Evolutionary conservation across 2,797 vertebrate genomes (phyloP).

Genomic region (Onychomys leucogaster): DNA sequence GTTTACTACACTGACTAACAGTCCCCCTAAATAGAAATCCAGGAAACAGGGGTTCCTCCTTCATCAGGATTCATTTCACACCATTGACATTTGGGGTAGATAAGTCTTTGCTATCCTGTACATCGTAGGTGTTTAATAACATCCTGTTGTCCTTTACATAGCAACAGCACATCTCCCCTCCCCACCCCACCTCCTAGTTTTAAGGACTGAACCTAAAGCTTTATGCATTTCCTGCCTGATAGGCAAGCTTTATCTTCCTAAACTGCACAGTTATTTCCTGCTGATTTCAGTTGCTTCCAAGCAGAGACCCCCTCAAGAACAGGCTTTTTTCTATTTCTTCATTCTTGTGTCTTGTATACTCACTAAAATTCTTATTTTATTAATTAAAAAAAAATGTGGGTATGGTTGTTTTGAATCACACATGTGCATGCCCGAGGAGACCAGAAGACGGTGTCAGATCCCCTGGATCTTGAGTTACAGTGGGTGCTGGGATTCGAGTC

Average conservation of each 20-base stretch:
- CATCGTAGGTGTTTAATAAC: neutral
- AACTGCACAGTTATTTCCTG: neutral
- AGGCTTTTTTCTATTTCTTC: slow-evolving; percentile 9
- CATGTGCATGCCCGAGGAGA: neutral
- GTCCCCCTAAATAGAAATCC: neutral
- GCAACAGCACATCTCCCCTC: neutral
- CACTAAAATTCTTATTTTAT: neutral
- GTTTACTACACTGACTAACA: neutral
- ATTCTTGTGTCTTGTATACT: neutral
- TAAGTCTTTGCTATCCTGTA: slow-evolving; percentile 1
- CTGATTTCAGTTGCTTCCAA: neutral
- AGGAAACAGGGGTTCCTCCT: neutral
- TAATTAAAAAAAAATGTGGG: neutral
- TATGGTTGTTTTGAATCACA: neutral
- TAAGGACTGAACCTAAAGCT: neutral
- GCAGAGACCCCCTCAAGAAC: neutral
- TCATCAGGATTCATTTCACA: neutral
- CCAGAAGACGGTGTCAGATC: neutral
- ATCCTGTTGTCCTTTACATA: neutral
- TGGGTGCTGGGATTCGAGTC: neutral
- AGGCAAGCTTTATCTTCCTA: slow-evolving; percentile 25
- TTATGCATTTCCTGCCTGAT: neutral
- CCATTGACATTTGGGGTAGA: neutral
- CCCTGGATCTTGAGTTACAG: neutral
- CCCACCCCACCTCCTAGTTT: neutral